A percentile compares a stretch with the other conserved stretches of the same genome.
Evolutionary conservation across 1,140 invertebrate species (phyloP).

Genomic region (Trichogramma pretiosum): DNA sequence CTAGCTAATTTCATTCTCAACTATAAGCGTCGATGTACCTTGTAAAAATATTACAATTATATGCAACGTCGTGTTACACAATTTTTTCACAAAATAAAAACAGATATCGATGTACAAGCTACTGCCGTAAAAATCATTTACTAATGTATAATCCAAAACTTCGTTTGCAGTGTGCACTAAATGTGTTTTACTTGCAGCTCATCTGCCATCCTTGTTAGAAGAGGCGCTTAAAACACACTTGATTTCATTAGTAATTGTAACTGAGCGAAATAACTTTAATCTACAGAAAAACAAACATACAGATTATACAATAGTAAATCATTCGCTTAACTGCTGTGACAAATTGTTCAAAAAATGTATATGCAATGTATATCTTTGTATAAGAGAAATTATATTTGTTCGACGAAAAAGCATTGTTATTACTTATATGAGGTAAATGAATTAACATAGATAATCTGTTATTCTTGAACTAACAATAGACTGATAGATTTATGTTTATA

Average conservation of each 20-base stretch:
- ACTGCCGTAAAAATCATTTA: too few species aligned
- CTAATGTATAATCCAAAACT: too few species aligned
- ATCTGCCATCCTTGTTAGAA: too few species aligned
- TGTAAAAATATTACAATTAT: constrained; percentile 2
- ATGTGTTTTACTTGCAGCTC: too few species aligned
- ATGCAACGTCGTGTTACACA: constrained; percentile 1
- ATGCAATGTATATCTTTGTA: constrained; percentile 3
- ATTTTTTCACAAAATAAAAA: constrained; percentile 7
- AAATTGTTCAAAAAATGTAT: neutral
- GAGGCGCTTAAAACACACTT: too few species aligned
- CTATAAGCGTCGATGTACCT: too few species aligned
- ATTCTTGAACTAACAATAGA: constrained; percentile 3
- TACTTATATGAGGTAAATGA: neutral
- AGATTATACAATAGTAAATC: neutral
- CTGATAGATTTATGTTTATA: constrained; percentile 6
- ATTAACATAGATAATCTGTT: neutral
- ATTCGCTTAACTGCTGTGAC: too few species aligned
- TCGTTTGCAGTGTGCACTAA: too few species aligned
- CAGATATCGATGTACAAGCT: too few species aligned
- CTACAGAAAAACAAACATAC: neutral
- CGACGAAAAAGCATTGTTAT: neutral
- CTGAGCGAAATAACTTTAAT: neutral
- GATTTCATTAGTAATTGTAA: neutral
- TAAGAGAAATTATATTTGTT: neutral
- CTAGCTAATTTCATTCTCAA: too few species aligned